These are phyloP conservation scores for Trachelus troglodyta DNA, from an alignment of 2,888 invertebrate genomes.

Conservation along the genomic window DNA sequence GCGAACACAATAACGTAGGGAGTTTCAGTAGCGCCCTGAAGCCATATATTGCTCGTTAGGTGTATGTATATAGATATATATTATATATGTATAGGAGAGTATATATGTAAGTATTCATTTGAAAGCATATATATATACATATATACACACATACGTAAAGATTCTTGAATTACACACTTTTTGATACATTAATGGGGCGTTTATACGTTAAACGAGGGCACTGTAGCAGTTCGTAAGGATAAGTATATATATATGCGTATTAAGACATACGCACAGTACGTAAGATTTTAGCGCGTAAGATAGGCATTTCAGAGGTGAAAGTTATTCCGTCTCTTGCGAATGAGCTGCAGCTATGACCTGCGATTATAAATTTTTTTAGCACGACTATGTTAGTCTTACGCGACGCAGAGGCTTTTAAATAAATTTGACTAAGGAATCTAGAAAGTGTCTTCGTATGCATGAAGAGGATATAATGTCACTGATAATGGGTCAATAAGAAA, in stretches of 20 bases:
- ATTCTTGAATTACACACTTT: not conserved
- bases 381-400: not conserved
- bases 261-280: not conserved
- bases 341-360: constrained; percentile 34
- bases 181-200: not conserved
- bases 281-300: not conserved
- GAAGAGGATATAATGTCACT: not conserved
- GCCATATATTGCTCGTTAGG: not conserved
- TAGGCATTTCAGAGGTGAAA: constrained; percentile 36
- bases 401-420: not conserved
- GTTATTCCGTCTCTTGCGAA: constrained; percentile 36
- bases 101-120: not conserved
- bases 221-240: not conserved
- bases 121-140: not conserved
- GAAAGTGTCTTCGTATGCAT: not conserved
- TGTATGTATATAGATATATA: not conserved
- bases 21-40: not conserved
- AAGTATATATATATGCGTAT: not conserved
- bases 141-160: not conserved
- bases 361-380: constrained; percentile 25
- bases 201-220: not conserved
- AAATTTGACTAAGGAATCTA: not conserved
- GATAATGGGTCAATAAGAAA: not conserved
- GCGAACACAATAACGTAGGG: not conserved
- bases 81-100: not conserved